A percentile compares a stretch with the other conserved stretches of the same genome.
Evolutionary conservation across 2,888 invertebrate species (phyloP).

Genomic region (Synanthedon myopaeformis): DNA sequence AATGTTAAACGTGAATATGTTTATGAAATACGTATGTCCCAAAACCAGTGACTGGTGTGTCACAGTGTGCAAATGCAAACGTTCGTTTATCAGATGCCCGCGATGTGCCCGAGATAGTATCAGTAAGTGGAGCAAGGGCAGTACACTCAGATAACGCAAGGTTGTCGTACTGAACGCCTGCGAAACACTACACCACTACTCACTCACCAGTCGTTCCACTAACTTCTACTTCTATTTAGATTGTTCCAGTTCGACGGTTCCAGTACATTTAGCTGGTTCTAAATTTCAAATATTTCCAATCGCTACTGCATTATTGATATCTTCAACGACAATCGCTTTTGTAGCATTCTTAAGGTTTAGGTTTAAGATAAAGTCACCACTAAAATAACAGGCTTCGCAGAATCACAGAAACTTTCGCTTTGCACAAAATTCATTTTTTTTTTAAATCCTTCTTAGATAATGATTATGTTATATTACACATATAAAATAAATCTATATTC

Average conservation of each 20-base stretch:
- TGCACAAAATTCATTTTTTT: no score
- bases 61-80: neutral
- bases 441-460: no score
- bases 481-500: neutral
- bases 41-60: neutral
- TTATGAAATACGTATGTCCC: no score
- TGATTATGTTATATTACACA: no score
- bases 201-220: neutral
- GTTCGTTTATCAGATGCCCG: constrained; percentile 51
- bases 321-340: no score
- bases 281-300: no score
- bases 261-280: neutral
- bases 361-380: no score
- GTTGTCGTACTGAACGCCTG: constrained; percentile 26
- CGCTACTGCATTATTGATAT: no score
- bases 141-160: constrained; percentile 52
- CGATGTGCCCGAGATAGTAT: constrained; percentile 47
- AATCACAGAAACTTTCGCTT: no score
- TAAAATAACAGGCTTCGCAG: no score
- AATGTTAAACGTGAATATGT: no score
- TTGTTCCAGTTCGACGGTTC: neutral
- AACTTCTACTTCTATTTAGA: neutral
- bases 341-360: no score
- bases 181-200: constrained; percentile 1
- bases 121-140: constrained; percentile 64